phyloP scores from a whole-genome alignment of 2,888 invertebrate species.

The Leucophenga montana region DNA sequence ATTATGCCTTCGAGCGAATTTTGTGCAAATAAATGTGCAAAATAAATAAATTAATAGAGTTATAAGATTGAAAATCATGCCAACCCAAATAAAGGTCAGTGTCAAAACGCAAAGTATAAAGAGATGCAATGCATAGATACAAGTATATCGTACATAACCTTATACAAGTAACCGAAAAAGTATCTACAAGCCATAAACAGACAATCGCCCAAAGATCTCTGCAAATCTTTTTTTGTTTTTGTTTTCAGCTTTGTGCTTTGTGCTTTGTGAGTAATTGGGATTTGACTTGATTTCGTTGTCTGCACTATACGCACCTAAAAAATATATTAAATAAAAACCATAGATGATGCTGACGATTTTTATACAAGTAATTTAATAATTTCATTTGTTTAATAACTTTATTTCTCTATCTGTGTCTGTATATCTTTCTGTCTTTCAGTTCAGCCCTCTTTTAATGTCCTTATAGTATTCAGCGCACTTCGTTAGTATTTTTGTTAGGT shows the following conservation, averaged over 20 bases:
- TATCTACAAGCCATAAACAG: not conserved
- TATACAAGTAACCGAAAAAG: not conserved
- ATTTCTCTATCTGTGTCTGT: not conserved
- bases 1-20: too few relatives aligned
- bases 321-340: too few relatives aligned
- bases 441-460: too few relatives aligned
- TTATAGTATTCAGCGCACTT: too few relatives aligned
- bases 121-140: not conserved
- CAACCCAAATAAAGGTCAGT: constrained; percentile 9
- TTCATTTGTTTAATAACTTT: not conserved
- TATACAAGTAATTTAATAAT: too few relatives aligned
- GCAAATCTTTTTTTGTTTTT: too few relatives aligned
- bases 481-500: too few relatives aligned
- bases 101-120: not conserved
- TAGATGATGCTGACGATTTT: not conserved
- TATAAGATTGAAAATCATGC: not conserved
- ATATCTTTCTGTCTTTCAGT: not conserved
- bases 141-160: too few relatives aligned
- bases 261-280: too few relatives aligned
- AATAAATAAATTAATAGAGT: constrained; percentile 9
- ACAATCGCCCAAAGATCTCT: not conserved
- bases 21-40: not conserved
- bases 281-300: not conserved
- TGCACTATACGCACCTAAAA: not conserved
- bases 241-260: too few relatives aligned